These are phyloP conservation scores for Alouatta caraya DNA, from an alignment of 2,797 vertebrate genomes.

Conservation along the genomic window DNA sequence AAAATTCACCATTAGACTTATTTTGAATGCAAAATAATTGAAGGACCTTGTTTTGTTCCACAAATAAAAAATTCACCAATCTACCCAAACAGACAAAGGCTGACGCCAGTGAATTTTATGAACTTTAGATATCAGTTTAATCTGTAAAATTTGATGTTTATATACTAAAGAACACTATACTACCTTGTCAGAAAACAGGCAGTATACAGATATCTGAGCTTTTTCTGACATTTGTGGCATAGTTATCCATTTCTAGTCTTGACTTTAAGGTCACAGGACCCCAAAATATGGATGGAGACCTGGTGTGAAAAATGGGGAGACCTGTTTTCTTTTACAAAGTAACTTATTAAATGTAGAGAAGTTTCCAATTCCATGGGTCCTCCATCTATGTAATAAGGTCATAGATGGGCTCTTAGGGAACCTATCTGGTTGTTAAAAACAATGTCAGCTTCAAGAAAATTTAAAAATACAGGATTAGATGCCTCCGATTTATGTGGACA, in stretches of 20 bases:
- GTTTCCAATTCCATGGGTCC: background rate
- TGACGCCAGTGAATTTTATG: background rate
- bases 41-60: background rate
- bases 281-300: background rate
- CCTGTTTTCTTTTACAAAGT: background rate
- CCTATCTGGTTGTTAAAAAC: background rate
- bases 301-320: background rate
- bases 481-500: background rate
- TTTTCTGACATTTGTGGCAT: background rate
- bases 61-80: background rate
- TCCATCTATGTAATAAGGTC: background rate
- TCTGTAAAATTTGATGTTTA: background rate
- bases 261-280: background rate
- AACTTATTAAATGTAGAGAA: background rate
- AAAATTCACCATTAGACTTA: background rate
- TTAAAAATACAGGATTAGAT: background rate
- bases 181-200: background rate
- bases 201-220: background rate
- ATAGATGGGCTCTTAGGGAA: background rate
- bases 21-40: background rate
- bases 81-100: background rate
- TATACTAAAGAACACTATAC: background rate
- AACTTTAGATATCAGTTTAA: conserved; percentile 1
- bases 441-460: background rate
- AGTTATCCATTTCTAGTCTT: background rate